Conservation (phyloP, 2,888 invertebrate genomes). For the Mimumesa dahlbomi region DNA sequence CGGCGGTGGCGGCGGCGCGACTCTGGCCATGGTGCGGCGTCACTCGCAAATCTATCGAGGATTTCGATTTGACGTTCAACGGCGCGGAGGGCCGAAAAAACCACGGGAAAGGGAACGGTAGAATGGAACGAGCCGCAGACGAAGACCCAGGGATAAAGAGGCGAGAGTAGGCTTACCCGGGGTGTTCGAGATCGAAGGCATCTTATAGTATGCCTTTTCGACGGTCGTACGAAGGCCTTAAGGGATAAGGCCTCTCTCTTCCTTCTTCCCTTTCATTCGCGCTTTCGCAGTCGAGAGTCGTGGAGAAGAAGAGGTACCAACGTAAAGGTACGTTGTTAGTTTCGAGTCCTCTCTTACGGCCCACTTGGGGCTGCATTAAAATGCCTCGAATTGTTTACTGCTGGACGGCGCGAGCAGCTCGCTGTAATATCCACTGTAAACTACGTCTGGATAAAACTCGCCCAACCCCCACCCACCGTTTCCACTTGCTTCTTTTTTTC, state of each 20-base stretch:
- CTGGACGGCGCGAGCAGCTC: slow-evolving; percentile 43
- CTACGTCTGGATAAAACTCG: slow-evolving; percentile 62
- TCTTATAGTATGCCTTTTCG: slow-evolving; percentile 72
- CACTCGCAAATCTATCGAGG: slow-evolving; percentile 49
- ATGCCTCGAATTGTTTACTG: slow-evolving; percentile 74
- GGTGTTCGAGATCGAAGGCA: slow-evolving; percentile 67
- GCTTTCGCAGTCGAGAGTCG: slow-evolving; percentile 46
- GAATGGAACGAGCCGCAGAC: slow-evolving; percentile 40
- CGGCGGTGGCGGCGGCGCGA: neutral
- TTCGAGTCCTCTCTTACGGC: slow-evolving; percentile 67
- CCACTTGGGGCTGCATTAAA: slow-evolving; percentile 70
- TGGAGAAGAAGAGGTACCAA: slow-evolving; percentile 32
- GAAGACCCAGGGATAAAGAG: slow-evolving; percentile 52
- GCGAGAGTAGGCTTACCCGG: slow-evolving; percentile 59
- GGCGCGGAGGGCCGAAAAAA: slow-evolving; percentile 12
- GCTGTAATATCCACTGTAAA: slow-evolving; percentile 69
- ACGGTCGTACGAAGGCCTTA: slow-evolving; percentile 73
- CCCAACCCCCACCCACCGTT: slow-evolving; percentile 21
- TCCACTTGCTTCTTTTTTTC: neutral
- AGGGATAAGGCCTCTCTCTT: slow-evolving; percentile 63
- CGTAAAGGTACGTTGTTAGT: slow-evolving; percentile 59
- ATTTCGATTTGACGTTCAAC: slow-evolving; percentile 46
- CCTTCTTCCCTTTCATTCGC: slow-evolving; percentile 40
- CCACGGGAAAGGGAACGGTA: slow-evolving; percentile 35
- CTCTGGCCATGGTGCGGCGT: slow-evolving; percentile 11